A percentile compares a stretch with the other conserved stretches of the same genome.
Evolutionary conservation across 2,888 invertebrate species (phyloP).

Genomic region (Spisula solida): DNA sequence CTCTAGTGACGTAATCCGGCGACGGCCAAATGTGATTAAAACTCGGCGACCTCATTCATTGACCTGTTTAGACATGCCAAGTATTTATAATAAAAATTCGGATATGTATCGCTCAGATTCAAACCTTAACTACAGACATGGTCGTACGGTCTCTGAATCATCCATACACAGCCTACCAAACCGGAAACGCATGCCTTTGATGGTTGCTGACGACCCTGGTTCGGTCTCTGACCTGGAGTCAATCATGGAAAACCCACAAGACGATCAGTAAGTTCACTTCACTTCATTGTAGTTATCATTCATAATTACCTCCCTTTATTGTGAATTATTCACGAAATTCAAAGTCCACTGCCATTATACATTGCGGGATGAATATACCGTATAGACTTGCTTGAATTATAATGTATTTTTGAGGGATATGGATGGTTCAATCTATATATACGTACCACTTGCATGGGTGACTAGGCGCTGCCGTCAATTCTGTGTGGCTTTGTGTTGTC

Average conservation of each 20-base stretch:
- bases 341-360: no score
- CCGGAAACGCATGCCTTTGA: conserved; percentile 67
- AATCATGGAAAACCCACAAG: conserved; percentile 76
- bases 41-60: conserved; percentile 69
- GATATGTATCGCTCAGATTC: conserved; percentile 55
- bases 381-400: no score
- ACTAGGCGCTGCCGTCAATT: no score
- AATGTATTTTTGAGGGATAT: no score
- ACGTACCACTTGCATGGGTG: no score
- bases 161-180: conserved; percentile 35
- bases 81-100: conserved; percentile 46
- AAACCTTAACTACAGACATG: conserved; percentile 48
- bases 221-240: conserved; percentile 79
- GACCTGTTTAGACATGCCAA: conserved; percentile 66
- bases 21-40: conserved; percentile 49
- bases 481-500: no score
- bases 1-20: conserved; percentile 35
- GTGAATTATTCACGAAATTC: no score
- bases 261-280: conserved; percentile 65
- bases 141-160: conserved; percentile 69
- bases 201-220: conserved; percentile 74
- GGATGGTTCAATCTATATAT: no score
- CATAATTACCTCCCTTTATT: no score
- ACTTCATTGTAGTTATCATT: no score
- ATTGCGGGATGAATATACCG: no score